Base-by-base conservation (phyloP, 2,113 vertebrate genomes). In the Silurus asotus region DNA sequence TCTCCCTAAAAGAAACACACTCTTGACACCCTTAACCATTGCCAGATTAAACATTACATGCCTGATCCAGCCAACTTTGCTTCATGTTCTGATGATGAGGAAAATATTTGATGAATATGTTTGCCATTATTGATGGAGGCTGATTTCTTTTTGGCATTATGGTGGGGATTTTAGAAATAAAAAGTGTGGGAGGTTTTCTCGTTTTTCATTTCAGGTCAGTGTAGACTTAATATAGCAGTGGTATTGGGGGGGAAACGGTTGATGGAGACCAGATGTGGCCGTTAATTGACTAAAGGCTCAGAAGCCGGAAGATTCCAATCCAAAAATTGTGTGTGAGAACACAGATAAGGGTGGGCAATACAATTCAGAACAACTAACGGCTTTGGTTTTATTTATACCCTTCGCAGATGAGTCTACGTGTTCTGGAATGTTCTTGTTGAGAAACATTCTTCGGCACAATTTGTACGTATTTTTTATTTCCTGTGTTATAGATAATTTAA, bases 211-310 rank as follows among this genome's bases (percentile, higher is more conserved):
- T 59, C 37, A 37, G 70, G 72, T 79, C 45, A 25, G 19, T 82
- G 74, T 74, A 59, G 56, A 62, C 77, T 74, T 67, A 86, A 72
- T 86, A 84, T 51, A 11, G 49, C 67, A 23, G 83, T 86, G 84
- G 49, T 61, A 72, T 64, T 69, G 62, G 69, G 84, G 87, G 89
- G 77, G 87, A 37, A 37, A 2, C 58, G 77, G 64, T 77, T 91
- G 87, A 93, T 91, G 83, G 80, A 89, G 84, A 86, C 88, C 93
- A 94, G 90, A 93, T 93, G 93, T 92, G 85, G 15, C 19, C 87
- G 86, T 90, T 87, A 56, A 89, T 90, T 90, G 88, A 79, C 76
- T 65, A 28, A 64, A n/a, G 67, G 14, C 72, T 79, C 74, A 4
- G 56, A 72, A 77, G 70, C 76, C 70, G 77, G 86, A 59, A 65